Base-by-base conservation (phyloP, 2,797 vertebrate species). In the Macropodus opercularis region DNA sequence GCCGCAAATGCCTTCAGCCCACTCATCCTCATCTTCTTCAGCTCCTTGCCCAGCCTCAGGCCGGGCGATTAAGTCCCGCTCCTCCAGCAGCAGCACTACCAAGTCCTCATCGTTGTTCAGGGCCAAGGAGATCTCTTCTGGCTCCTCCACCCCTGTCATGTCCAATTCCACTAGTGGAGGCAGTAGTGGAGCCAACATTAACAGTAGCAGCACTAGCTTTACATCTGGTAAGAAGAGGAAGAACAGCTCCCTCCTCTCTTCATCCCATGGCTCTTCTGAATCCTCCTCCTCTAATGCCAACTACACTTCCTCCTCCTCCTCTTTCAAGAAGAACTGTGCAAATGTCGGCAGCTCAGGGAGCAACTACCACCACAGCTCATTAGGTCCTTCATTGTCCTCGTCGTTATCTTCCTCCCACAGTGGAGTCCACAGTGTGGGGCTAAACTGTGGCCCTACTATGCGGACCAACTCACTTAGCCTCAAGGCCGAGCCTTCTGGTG, bases 211-310 rank as follows among this genome's bases (percentile, higher is more conserved):
- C 78, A 61, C 87, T 83, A 92, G 92, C 61, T 49, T 94, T 60
- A 91, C 94, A 92, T 94, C 94, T 85, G 96, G 95, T 84, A 99
- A 98, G 92, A 99, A 98, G 86, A 94, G 95, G 81, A 99, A 98
- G 89, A 97, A 90, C 90, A 96, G 92, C 77, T 96, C 96, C 72
- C 83, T 94, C 55, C 91, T 94, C 70, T 67, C 90, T 41, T 83
- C 94, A 73, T 95, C 94, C 73, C 94, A 98, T 82, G 92, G 94
- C 65, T 72, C 88, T 27, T 84, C 87, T 34, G 89, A 92, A 19
- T 86, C 91, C 56, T 89, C 84, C 38, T 94, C 93, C 14, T 94
- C 94, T 10, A 86, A 88, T 68, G 90, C 96, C 79, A 87, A 74
- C 77, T 87, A 76, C 70, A 95, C 83, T 46, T 81, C 95, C 82